phyloP scores from a whole-genome alignment of 2,113 vertebrate species.

The Guaruba guarouba region DNA sequence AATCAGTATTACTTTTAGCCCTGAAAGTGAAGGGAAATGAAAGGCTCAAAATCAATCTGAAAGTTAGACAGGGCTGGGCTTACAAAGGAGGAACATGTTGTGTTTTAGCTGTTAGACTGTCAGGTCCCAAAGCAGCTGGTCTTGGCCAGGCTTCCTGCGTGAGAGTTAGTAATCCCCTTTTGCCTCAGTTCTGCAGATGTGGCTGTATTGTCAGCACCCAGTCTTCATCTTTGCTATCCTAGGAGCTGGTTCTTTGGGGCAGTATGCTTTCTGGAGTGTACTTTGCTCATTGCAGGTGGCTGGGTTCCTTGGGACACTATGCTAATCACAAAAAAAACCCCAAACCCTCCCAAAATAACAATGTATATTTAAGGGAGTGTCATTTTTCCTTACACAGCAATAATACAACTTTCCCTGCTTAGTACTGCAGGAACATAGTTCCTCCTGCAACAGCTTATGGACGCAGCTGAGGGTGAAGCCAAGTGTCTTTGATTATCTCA shows the following conservation, averaged over 20 bases:
- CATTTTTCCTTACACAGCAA: not conserved
- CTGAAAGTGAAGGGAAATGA: not conserved
- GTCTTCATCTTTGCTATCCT: not conserved
- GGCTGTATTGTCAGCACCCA: not conserved
- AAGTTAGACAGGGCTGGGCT: not conserved
- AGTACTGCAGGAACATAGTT: not conserved
- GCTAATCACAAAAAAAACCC: not conserved
- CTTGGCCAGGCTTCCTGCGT: not conserved
- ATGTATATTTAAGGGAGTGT: not conserved
- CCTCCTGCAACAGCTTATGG: not conserved
- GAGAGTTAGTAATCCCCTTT: not conserved
- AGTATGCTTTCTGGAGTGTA: not conserved
- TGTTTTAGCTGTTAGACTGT: not conserved
- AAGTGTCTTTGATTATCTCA: not conserved
- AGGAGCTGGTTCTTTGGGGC: not conserved
- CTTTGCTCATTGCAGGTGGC: not conserved
- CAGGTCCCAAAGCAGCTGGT: not conserved
- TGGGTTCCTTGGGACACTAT: not conserved
- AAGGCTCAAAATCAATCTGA: not conserved
- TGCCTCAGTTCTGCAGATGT: not conserved
- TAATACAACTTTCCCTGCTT: not conserved
- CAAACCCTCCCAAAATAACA: not conserved
- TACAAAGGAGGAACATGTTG: not conserved
- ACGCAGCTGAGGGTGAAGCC: not conserved
- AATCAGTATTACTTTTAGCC: constrained; percentile 1